A percentile compares a stretch with the other conserved stretches of the same genome.
Conservation (phyloP, 2,797 vertebrate genomes). For the Vireo griseus region DNA sequence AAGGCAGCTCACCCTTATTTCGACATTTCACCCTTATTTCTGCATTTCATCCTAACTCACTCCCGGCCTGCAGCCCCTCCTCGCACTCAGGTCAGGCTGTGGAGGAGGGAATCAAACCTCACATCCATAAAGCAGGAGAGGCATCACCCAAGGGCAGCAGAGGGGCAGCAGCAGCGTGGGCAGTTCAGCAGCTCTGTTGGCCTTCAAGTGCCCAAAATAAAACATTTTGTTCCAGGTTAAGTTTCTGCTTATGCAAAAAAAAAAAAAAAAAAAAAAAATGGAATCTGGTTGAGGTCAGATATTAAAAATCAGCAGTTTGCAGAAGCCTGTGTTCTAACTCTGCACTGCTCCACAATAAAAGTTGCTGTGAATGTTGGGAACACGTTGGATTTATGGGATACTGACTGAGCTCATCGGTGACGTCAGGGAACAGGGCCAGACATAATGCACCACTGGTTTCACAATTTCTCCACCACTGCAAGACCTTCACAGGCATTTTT, state of each 20-base stretch:
- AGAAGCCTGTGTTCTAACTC: background rate
- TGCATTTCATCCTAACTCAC: background rate
- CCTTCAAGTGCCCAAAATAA: background rate
- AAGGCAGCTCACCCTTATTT: background rate
- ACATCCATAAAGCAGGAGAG: rapidly evolving
- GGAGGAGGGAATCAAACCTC: background rate
- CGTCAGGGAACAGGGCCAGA: background rate
- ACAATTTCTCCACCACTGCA: background rate
- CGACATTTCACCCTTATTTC: background rate
- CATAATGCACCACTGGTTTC: background rate
- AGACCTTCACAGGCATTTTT: background rate
- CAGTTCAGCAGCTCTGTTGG: background rate
- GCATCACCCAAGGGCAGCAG: background rate
- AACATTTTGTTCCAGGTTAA: background rate
- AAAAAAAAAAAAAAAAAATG: too few relatives aligned
- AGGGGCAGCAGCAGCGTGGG: background rate
- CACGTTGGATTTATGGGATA: background rate
- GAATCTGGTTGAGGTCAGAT: background rate
- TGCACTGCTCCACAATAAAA: rapidly evolving
- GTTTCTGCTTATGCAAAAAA: background rate
- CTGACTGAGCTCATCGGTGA: background rate
- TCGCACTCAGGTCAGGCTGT: rapidly evolving
- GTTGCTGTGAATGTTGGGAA: background rate
- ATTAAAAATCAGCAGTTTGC: background rate
- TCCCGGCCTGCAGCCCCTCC: background rate